Percentiles rank a stretch among this genome's conserved stretches.
Conservation (phyloP, 2,797 vertebrate species). For the Diceros bicornis region DNA sequence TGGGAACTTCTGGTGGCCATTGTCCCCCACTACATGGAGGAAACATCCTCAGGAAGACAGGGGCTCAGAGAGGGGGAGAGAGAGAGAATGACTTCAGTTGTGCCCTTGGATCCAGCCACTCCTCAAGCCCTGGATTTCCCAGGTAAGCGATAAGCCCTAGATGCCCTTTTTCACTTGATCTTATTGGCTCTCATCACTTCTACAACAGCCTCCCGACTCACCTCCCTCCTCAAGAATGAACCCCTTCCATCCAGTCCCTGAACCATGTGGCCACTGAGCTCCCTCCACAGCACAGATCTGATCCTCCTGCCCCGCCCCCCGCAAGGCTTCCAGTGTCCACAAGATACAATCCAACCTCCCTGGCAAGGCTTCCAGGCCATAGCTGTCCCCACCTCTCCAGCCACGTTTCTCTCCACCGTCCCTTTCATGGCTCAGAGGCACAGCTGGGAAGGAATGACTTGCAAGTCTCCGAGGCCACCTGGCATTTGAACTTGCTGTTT, state of each 20-base stretch:
- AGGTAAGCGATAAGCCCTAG: not conserved
- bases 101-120: not conserved
- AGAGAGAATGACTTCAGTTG: too few species aligned
- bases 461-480: not conserved
- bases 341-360: accelerated
- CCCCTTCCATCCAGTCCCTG: too few species aligned
- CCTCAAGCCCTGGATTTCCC: not conserved
- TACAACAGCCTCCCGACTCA: not conserved
- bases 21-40: not conserved
- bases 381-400: too few species aligned
- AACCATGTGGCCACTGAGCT: not conserved
- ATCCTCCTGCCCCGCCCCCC: not conserved
- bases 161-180: not conserved
- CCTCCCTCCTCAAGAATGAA: not conserved
- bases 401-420: not conserved
- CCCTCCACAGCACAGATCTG: too few species aligned
- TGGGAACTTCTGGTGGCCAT: too few species aligned
- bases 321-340: not conserved
- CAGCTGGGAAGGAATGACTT: accelerated
- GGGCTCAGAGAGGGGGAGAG: not conserved
- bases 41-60: not conserved
- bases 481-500: not conserved
- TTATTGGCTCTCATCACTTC: accelerated
- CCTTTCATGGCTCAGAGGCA: not conserved
- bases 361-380: not conserved